Evolutionary conservation across 2,113 vertebrate species (phyloP), one percentile per base, ranked within the genome.

Genomic region (Himantopus leucocephalus): DNA sequence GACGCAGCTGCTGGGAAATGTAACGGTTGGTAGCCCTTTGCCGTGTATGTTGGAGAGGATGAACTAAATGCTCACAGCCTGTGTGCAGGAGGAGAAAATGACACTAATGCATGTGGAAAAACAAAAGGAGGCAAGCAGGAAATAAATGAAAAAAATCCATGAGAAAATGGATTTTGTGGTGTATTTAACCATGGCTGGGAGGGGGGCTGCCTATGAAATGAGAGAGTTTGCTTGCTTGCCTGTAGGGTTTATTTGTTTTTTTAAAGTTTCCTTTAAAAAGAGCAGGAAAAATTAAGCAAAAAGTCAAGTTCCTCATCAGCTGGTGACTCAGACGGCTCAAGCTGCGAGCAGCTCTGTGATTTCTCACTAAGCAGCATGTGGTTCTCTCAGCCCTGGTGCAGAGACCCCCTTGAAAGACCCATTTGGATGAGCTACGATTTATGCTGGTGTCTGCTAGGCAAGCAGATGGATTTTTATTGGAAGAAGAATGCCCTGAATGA

Each of bases 161-260:
- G 93, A 85, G 96, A 94, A 95, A 92, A 94, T 60, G 67, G 87
- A 94, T 95, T 95, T 92, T 96, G 91, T 94, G 84, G 80, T 76
- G 74, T 90, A 32, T 92, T 97, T 95, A 82, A 90, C 73, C 58
- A 53, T 73, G 80, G 77, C 77, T 94, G 6, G 35, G 88, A 79
- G 67, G 82, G 82, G 34, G 52, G 74, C 58, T 71, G 81, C 66
- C 84, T 89, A 55, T 62, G 48, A 86, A 97, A 95, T 91, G 84
- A 83, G 90, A 96, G 90, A 85, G 84, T 87, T 95, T 85, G 21
- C 66, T 87, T 87, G 77, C 70, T 72, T 85, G 94, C 84, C 91
- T 70, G 86, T 76, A 50, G 81, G 50, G 70, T 94, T 93, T 91
- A 59, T 95, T 97, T 96, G 75, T 76, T 94, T 97, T 97, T 94